These are phyloP conservation scores for Berghia stephanieae DNA, from an alignment of 1,140 invertebrate genomes.

Conservation along the genomic window DNA sequence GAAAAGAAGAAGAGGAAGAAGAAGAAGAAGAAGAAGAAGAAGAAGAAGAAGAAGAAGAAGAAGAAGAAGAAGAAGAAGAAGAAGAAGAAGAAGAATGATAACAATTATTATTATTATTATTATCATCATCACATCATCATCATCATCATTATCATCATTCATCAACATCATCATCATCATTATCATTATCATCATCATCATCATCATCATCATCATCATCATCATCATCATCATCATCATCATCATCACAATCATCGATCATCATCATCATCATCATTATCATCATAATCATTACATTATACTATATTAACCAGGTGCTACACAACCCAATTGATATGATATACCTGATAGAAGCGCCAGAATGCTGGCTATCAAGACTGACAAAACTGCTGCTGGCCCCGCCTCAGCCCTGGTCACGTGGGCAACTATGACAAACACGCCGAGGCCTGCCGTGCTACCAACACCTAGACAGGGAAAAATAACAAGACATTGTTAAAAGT, in stretches of 20 bases:
- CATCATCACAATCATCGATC: no score
- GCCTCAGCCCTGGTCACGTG: constrained; percentile 83
- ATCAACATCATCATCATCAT: background rate
- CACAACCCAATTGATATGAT: no score
- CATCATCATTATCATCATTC: no score
- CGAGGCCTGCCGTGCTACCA: constrained; percentile 85
- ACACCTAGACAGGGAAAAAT: constrained; percentile 69
- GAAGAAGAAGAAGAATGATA: background rate
- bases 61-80: background rate
- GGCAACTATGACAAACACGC: constrained; percentile 90
- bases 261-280: no score
- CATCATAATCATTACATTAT: no score
- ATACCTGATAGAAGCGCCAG: constrained; percentile 79
- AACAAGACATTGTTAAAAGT: no score
- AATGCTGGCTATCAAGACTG: constrained; percentile 86
- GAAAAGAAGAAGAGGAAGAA: background rate
- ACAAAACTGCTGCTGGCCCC: constrained; percentile 87
- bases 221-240: background rate
- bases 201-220: background rate
- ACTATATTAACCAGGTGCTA: background rate
- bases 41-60: background rate
- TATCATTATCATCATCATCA: background rate
- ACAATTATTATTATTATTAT: no score
- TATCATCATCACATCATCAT: no score
- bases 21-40: background rate